Evolutionary conservation across 1,140 invertebrate species (phyloP).

Genomic region (Stegodyphus dumicola): DNA sequence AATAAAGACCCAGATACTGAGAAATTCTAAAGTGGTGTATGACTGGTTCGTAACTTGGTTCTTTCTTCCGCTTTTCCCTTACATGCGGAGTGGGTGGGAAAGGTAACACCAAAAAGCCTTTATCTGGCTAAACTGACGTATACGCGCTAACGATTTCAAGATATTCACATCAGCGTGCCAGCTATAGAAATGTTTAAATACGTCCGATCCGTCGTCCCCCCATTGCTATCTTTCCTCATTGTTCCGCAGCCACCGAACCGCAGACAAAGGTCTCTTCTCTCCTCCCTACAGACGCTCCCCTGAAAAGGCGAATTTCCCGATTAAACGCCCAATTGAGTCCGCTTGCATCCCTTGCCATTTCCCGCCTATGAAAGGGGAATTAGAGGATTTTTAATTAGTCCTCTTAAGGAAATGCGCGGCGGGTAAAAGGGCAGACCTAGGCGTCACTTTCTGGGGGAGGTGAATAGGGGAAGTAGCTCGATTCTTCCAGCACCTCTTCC

Average conservation of each 20-base stretch:
- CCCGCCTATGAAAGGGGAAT: slow-evolving; percentile 18
- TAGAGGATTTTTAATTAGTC: slow-evolving; percentile 39
- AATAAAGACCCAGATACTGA: too few relatives aligned
- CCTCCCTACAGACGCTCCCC: background rate
- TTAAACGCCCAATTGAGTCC: slow-evolving; percentile 40
- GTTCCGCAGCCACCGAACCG: background rate
- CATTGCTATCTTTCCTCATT: background rate
- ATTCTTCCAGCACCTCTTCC: slow-evolving; percentile 11
- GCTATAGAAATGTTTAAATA: too few relatives aligned
- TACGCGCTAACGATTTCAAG: too few relatives aligned
- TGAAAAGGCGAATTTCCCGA: slow-evolving; percentile 39
- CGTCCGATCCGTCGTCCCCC: background rate
- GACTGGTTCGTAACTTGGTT: too few relatives aligned
- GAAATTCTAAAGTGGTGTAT: too few relatives aligned
- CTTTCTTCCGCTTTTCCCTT: too few relatives aligned
- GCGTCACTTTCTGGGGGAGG: background rate
- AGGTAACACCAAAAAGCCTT: too few relatives aligned
- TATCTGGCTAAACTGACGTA: too few relatives aligned
- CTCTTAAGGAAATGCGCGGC: slow-evolving; percentile 23
- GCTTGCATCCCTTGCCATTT: background rate
- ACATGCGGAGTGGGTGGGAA: too few relatives aligned
- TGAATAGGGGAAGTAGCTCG: background rate
- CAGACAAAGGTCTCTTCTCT: slow-evolving; percentile 10
- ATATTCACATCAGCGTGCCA: too few relatives aligned
- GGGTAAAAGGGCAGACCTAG: too few relatives aligned